Evolutionary conservation across 1,140 invertebrate genomes (phyloP).

Genomic region (Galendromus occidentalis): DNA sequence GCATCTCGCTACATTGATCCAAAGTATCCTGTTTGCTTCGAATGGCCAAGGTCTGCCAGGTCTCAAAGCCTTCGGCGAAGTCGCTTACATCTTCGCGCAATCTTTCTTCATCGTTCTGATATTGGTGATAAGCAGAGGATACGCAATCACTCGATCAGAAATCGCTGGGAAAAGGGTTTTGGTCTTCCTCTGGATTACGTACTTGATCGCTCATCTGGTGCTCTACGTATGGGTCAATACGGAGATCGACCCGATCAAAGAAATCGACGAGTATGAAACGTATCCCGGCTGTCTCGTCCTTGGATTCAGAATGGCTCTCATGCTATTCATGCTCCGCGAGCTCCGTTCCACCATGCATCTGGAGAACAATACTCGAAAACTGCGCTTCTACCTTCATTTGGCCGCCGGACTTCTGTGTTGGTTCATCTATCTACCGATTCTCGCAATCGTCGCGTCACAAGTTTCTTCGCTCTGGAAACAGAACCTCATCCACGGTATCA

Average conservation of each 20-base stretch:
- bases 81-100: constrained; percentile 72
- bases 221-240: constrained; percentile 93
- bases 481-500: constrained; percentile 78
- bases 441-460: constrained; percentile 76
- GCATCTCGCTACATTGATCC: constrained; percentile 62
- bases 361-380: constrained; percentile 68
- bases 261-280: constrained; percentile 89
- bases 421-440: constrained; percentile 89
- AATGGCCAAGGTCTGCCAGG: constrained; percentile 65
- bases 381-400: constrained; percentile 83
- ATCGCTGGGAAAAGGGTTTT: constrained; percentile 62
- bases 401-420: constrained; percentile 89
- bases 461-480: constrained; percentile 84
- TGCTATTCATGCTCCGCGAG: constrained; percentile 84
- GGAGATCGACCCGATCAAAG: constrained; percentile 82
- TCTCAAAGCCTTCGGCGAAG: constrained; percentile 62
- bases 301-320: constrained; percentile 61
- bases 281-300: constrained; percentile 86
- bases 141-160: constrained; percentile 77
- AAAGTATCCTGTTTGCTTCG: constrained; percentile 65
- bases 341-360: constrained; percentile 76
- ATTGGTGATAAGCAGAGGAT: constrained; percentile 79
- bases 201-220: constrained; percentile 69
- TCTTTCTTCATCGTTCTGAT: constrained; percentile 84
- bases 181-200: constrained; percentile 73